These are phyloP conservation scores for Napeogenes sylphis DNA, from an alignment of 2,888 invertebrate species.

Conservation along the genomic window DNA sequence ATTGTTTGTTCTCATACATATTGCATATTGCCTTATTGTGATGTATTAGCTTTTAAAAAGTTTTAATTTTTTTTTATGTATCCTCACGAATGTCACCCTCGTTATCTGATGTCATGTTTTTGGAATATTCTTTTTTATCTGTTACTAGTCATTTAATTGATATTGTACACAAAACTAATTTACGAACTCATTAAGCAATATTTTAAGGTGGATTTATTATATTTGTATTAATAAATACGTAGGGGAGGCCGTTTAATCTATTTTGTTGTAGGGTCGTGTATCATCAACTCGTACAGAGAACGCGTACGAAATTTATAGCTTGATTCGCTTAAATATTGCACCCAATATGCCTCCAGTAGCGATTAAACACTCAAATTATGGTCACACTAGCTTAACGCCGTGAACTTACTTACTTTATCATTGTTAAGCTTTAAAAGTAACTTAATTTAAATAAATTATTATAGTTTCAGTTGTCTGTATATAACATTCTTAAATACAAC, in stretches of 20 bases:
- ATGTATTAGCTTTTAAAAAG: slow-evolving; percentile 9
- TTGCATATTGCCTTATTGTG: background rate
- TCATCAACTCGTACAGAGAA: slow-evolving; percentile 27
- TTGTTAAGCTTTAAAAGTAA: slow-evolving; percentile 6
- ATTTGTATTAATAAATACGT: background rate
- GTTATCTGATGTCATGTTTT: too few relatives aligned
- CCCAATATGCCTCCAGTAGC: slow-evolving; percentile 29
- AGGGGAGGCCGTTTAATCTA: slow-evolving; percentile 22
- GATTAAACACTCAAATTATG: slow-evolving; percentile 32
- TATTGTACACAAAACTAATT: background rate
- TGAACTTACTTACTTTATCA: slow-evolving; percentile 14
- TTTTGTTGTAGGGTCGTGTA: slow-evolving; percentile 26
- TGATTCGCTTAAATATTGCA: slow-evolving; percentile 31
- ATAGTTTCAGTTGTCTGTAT: too few relatives aligned
- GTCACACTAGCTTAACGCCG: slow-evolving; percentile 21
- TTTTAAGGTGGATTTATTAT: background rate
- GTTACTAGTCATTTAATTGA: too few relatives aligned
- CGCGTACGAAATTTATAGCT: slow-evolving; percentile 29
- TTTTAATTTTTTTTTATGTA: background rate
- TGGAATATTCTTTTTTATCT: too few relatives aligned
- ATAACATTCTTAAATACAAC: too few relatives aligned
- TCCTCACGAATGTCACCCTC: too few relatives aligned
- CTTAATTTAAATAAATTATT: background rate
- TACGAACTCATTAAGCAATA: background rate
- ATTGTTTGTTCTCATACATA: slow-evolving; percentile 18